phyloP scores from a whole-genome alignment of 2,113 vertebrate genomes.

The Pterocles orientalis region DNA sequence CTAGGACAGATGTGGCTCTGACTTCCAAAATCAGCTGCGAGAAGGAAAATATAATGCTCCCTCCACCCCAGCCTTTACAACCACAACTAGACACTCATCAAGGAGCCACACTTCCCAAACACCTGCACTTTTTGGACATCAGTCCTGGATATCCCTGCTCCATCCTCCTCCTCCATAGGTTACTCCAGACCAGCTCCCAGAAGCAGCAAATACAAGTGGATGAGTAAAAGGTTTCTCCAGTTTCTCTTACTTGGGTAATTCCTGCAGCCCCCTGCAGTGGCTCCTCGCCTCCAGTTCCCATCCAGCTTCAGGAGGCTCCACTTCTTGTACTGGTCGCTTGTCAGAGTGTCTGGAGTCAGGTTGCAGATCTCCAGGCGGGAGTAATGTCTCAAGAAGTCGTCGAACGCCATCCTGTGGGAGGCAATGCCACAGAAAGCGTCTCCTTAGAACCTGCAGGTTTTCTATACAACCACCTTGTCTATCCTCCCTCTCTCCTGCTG shows the following conservation, averaged over 20 bases:
- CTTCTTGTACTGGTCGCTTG: slow-evolving; percentile 82
- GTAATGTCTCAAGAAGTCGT: slow-evolving; percentile 87
- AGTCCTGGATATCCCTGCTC: neutral
- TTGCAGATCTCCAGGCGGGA: slow-evolving; percentile 94
- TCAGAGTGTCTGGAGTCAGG: slow-evolving; percentile 89
- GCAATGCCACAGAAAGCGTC: neutral
- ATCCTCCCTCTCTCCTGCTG: neutral
- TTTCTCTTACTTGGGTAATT: slow-evolving; percentile 83
- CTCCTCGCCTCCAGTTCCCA: slow-evolving; percentile 89
- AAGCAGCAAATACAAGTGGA: neutral
- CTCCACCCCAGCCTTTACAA: neutral
- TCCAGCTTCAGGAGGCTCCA: slow-evolving; percentile 90
- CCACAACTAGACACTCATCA: neutral
- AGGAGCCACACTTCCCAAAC: neutral
- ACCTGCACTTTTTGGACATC: neutral
- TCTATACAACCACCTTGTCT: neutral
- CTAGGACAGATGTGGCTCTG: neutral
- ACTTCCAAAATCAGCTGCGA: neutral
- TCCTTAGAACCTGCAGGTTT: neutral
- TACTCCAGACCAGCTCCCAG: neutral
- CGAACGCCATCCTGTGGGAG: slow-evolving; percentile 88
- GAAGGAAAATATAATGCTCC: neutral
- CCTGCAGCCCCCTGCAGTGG: slow-evolving; percentile 92
- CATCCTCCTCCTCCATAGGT: neutral
- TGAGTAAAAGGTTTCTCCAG: neutral